Evolutionary conservation across 2,888 invertebrate species (phyloP).

Genomic region (Caenorhabditis sp.): DNA sequence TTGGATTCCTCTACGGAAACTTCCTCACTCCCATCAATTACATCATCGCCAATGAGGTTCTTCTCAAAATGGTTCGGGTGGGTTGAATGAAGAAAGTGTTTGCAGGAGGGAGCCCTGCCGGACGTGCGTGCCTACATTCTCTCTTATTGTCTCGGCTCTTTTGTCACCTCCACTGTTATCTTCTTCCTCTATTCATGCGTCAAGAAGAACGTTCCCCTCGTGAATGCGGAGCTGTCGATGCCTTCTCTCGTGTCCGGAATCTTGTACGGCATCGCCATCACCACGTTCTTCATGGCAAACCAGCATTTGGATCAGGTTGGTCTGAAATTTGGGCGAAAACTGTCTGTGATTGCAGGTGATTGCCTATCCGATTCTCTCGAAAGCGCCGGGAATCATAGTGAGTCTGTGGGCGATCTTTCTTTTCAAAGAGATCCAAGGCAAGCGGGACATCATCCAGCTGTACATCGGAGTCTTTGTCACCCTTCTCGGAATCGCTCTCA

Average conservation of each 20-base stretch:
- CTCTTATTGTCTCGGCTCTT: slow-evolving; percentile 80
- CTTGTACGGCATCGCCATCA: slow-evolving; percentile 61
- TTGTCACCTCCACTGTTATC: slow-evolving; percentile 79
- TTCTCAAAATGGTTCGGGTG: neutral
- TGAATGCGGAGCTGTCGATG: slow-evolving; percentile 64
- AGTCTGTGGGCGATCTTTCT: slow-evolving; percentile 67
- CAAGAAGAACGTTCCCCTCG: slow-evolving; percentile 62
- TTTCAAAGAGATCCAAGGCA: slow-evolving; percentile 69
- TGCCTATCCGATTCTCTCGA: slow-evolving; percentile 65
- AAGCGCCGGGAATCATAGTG: slow-evolving; percentile 64
- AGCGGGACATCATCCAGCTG: slow-evolving; percentile 57
- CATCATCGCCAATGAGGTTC: slow-evolving; percentile 50
- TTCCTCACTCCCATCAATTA: slow-evolving; percentile 67
- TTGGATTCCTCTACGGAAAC: slow-evolving; percentile 68
- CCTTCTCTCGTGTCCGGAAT: slow-evolving; percentile 64
- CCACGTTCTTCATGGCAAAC: slow-evolving; percentile 65
- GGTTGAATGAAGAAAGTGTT: no score
- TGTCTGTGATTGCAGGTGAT: slow-evolving; percentile 60
- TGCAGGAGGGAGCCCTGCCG: slow-evolving; percentile 58
- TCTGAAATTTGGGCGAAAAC: no score
- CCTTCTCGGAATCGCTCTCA: slow-evolving; percentile 59
- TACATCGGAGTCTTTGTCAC: slow-evolving; percentile 58
- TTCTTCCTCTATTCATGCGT: slow-evolving; percentile 74
- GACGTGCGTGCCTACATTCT: slow-evolving; percentile 80
- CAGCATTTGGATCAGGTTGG: slow-evolving; percentile 70